Conservation (phyloP, 2,888 invertebrate species). For the Tinea semifulvella region DNA sequence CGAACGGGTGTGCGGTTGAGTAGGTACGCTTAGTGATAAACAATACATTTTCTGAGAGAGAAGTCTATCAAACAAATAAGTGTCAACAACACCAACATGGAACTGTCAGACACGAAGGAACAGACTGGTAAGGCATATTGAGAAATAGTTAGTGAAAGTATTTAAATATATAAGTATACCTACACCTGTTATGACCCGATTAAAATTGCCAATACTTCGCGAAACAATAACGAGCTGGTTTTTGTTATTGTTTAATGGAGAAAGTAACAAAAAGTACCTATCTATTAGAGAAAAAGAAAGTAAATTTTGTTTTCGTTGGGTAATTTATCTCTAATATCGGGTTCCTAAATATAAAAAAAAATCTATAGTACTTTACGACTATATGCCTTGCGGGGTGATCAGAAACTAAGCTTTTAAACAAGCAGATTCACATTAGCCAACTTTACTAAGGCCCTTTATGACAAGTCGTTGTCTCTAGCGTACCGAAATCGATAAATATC, state of each 20-base stretch:
- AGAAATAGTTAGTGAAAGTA: slow-evolving; percentile 10
- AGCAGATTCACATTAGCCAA: too few species aligned
- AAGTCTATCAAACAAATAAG: neutral
- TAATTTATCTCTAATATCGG: too few species aligned
- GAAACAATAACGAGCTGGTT: neutral
- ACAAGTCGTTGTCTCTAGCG: too few species aligned
- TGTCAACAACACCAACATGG: neutral
- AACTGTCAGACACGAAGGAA: neutral
- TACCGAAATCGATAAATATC: too few species aligned
- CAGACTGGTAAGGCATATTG: slow-evolving; percentile 4
- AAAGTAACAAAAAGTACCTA: neutral
- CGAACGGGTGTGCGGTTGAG: slow-evolving; percentile 4
- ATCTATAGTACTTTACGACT: too few species aligned
- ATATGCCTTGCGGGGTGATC: too few species aligned
- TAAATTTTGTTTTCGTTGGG: too few species aligned
- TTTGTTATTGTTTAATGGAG: neutral
- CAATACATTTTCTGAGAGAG: neutral
- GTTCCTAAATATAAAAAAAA: too few species aligned
- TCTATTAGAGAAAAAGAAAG: too few species aligned
- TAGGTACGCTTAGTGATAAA: too few species aligned
- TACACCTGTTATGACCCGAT: slow-evolving; percentile 6
- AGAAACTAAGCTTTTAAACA: too few species aligned
- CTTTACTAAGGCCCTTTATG: too few species aligned
- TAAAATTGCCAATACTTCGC: neutral
- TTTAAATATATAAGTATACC: neutral